Conservation (phyloP, 2,113 vertebrate species). For the Pelecanoides urinatrix region DNA sequence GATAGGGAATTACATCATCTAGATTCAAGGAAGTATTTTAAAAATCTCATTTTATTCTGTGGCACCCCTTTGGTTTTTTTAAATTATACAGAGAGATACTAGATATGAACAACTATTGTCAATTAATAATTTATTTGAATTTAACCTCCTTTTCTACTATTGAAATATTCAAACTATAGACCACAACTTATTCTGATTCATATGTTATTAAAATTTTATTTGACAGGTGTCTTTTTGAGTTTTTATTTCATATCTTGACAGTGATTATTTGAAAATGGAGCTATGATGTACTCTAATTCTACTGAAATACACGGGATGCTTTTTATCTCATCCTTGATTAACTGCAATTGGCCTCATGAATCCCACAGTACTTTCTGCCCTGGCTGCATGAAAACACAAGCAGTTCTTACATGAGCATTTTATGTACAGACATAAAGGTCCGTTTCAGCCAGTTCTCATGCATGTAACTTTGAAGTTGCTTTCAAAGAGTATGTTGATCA, state of each 20-base stretch:
- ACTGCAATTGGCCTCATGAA: neutral
- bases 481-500: neutral
- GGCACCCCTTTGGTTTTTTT: neutral
- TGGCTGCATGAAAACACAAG: neutral
- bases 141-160: slow-evolving; percentile 50
- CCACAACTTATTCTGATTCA: slow-evolving; percentile 32
- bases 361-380: neutral
- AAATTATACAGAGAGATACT: neutral
- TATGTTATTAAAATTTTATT: slow-evolving; percentile 59
- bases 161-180: slow-evolving; percentile 48
- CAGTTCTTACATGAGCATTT: neutral
- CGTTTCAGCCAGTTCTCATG: neutral
- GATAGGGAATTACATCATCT: neutral
- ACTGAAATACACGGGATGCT: neutral
- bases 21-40: neutral
- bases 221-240: slow-evolving; percentile 45
- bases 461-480: neutral
- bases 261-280: slow-evolving; percentile 17
- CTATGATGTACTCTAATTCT: neutral
- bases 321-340: slow-evolving; percentile 31
- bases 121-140: slow-evolving; percentile 59
- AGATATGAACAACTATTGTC: slow-evolving; percentile 30
- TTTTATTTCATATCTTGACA: slow-evolving; percentile 37
- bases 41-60: slow-evolving; percentile 1
- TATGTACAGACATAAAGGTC: neutral